Base-by-base conservation (phyloP, 2,888 invertebrate genomes). In the Bhutanitis thaidina region DNA sequence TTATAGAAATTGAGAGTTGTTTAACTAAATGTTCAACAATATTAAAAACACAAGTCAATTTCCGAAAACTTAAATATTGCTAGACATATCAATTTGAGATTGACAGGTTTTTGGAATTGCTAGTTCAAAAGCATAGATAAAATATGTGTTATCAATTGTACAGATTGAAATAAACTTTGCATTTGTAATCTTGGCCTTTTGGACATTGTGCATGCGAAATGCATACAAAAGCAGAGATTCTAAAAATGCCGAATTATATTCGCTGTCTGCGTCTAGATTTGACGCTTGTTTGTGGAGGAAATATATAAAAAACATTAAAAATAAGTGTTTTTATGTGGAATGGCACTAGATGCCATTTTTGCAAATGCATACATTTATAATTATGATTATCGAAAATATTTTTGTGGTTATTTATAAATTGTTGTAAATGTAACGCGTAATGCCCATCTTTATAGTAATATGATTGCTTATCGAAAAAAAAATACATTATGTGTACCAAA, bases 351-450 rank as follows among this genome's bases (percentile, higher is more conserved):
- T 36, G 27, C 41, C 48, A 2, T n/a, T 25, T 41, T 36, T 30
- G 41, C 12, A 35, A 29, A 34, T 39, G 34, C 35, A 16, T 48
- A 35, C n/a, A n/a, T n/a, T n/a, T n/a, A 16, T 16, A 12, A 38
- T 48, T 39, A 46, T 30, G 37, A 51, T 51, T 43, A 47, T 54
- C 44, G 38, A 49, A 49, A 50, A 64, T 62, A 64, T 67, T 61
- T 71, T 67, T 61, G 57, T 77, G 72, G 62, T 73, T 67, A 65
- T 76, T 69, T 77, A 75, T 76, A 71, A 69, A 20, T 62, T 68
- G 70, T 77, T 71, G 68, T 77, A 50, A 55, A 50, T 62, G 59
- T 62, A 51, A 64, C 65, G 59, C 65, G 64, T 64, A 65, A 52
- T 39, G 32, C n/a, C 12, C 43, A 36, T 49, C 44, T 49, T 38